Evolutionary conservation across 2,888 invertebrate genomes (phyloP).

Genomic region (Lasioglossum malachurum): DNA sequence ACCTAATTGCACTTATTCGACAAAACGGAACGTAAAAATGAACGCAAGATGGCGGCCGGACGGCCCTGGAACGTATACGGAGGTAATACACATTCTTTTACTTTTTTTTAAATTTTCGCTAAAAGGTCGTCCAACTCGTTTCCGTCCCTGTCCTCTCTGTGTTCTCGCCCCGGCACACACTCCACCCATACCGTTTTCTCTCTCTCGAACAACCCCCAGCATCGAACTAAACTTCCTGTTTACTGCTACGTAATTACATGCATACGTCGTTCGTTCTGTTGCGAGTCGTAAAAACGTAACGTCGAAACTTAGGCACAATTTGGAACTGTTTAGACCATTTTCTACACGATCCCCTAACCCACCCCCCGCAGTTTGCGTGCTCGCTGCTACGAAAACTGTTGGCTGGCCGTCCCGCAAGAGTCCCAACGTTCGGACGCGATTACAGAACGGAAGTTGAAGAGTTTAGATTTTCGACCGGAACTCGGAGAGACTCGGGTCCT

Average conservation of each 20-base stretch:
- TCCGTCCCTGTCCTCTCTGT: conserved; percentile 18
- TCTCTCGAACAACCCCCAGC: conserved; percentile 34
- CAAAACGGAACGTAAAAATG: conserved; percentile 83
- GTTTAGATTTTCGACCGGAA: neutral
- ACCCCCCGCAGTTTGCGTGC: conserved; percentile 36
- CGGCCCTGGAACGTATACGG: conserved; percentile 81
- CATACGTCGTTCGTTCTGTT: conserved; percentile 68
- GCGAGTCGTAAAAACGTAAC: conserved; percentile 81
- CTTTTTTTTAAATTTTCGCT: conserved; percentile 65
- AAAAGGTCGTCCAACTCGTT: conserved; percentile 52
- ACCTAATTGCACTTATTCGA: conserved; percentile 85
- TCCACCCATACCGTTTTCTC: conserved; percentile 21
- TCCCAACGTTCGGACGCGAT: neutral
- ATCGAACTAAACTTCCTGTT: conserved; percentile 67
- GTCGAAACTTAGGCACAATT: conserved; percentile 85
- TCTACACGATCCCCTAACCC: conserved; percentile 56
- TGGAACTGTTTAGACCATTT: conserved; percentile 84
- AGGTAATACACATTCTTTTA: conserved; percentile 75
- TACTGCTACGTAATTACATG: conserved; percentile 58
- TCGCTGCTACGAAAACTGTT: neutral
- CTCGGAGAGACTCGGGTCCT: neutral
- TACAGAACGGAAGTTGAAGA: neutral
- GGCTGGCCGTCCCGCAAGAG: conserved; percentile 19
- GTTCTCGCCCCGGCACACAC: neutral
- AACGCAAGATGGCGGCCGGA: conserved; percentile 84